These are phyloP conservation scores for Dallia pectoralis DNA, from an alignment of 2,797 vertebrate species.

Conservation along the genomic window DNA sequence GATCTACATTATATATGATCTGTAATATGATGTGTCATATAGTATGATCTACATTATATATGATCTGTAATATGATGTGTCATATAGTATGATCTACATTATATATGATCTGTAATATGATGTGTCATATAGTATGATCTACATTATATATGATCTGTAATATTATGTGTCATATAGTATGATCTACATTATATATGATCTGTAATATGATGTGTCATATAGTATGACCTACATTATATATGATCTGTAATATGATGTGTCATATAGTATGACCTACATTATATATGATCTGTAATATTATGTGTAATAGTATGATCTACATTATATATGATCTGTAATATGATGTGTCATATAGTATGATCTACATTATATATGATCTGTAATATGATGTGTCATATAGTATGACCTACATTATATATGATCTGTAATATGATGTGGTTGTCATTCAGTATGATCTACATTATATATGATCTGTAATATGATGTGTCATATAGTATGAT, in stretches of 20 bases:
- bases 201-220: neutral
- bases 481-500: neutral
- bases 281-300: neutral
- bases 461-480: neutral
- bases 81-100: neutral
- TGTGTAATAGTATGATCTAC: neutral
- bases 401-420: neutral
- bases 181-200: neutral
- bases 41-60: too few species aligned
- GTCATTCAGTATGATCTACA: neutral
- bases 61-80: too few species aligned
- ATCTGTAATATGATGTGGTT: neutral
- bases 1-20: neutral
- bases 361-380: too few species aligned
- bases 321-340: neutral
- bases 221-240: too few species aligned
- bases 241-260: too few species aligned
- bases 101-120: neutral
- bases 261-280: neutral
- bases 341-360: neutral
- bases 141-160: too few species aligned
- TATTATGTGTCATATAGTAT: neutral
- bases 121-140: neutral
- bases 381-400: neutral
- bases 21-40: neutral